Base-by-base conservation (phyloP, 2,888 invertebrate species). In the Rhingia campestris region DNA sequence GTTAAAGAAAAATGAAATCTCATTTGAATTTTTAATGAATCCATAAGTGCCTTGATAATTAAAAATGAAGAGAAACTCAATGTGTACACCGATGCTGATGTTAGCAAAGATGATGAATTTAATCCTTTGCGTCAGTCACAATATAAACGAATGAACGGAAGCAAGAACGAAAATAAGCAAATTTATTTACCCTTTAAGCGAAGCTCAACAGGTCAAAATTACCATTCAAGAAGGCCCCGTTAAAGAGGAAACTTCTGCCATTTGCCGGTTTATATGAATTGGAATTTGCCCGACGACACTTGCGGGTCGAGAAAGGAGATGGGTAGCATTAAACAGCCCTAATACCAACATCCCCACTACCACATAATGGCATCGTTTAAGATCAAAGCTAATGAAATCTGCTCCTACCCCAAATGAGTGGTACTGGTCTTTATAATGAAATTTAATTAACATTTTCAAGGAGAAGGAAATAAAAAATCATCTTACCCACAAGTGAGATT, bases 1-100 rank as follows among this genome's bases (percentile, higher is more conserved):
- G 58, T 9, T 63, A 82, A 81, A 81, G 72, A 77, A 41, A 73
- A 63, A 54, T 66, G 45, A 73, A 77, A 79, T 79, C 64, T 79
- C 73, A 82, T 82, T 82, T 82, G 82, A 73, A 82, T 82, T 79
- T 82, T 82, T 74, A 82, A 79, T 82, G 67, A 79, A 69, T 63
- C 73, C 69, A 58, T 74, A 79, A 82, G 77, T 74, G 77, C 73
- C 73, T 54, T 35, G 59, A 73, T 82, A 77, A 82, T 82, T 82
- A 79, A 73, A 82, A 63, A 58, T 45, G 56, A 73, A 73, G 77
- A 64, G 73, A 69, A 82, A 74, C 69, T 67, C 72, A 39, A 63
- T 67, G 56, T 53, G 67, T 51, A 53, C 22, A 33, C 9, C 69
- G 70, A 35, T 49, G 76, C 3, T 45, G 77, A 51, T 51, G 51